A percentile compares a stretch with the other conserved stretches of the same genome.
Conservation (phyloP, 2,113 vertebrate genomes). For the Crotalus horridus region DNA sequence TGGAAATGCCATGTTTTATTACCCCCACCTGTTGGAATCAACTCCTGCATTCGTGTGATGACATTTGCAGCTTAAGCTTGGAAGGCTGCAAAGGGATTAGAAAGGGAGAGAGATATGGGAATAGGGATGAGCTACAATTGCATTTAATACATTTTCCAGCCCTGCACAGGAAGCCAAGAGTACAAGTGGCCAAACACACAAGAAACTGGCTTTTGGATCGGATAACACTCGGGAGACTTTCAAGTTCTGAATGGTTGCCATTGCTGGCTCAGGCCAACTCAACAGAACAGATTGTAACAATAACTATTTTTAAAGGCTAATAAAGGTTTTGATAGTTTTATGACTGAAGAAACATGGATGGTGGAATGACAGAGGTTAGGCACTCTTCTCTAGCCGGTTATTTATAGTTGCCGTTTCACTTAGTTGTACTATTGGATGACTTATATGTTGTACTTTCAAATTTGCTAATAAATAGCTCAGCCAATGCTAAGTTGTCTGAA, state of each 20-base stretch:
- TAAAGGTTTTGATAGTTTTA: neutral
- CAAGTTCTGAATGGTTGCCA: neutral
- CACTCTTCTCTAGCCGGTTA: neutral
- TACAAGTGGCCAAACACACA: neutral
- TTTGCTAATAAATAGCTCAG: neutral
- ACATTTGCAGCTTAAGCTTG: constrained; percentile 36
- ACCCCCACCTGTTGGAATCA: constrained; percentile 51
- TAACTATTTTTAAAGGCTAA: constrained; percentile 15
- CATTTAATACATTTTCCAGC: neutral
- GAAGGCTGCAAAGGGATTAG: constrained; percentile 27
- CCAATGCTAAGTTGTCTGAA: neutral
- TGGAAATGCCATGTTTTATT: constrained; percentile 58
- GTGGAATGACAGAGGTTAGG: neutral
- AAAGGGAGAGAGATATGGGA: neutral
- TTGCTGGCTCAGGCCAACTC: neutral
- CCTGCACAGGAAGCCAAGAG: neutral
- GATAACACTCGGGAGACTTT: neutral
- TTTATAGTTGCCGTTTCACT: neutral
- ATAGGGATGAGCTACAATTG: rapidly evolving
- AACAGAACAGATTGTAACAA: constrained; percentile 6
- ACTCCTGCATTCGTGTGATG: constrained; percentile 32
- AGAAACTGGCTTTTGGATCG: constrained; percentile 1
- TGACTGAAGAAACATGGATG: neutral
- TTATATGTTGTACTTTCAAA: constrained; percentile 7
- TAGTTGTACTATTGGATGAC: neutral